Conservation (phyloP, 2,797 vertebrate genomes). For the Phoeniculus purpureus region DNA sequence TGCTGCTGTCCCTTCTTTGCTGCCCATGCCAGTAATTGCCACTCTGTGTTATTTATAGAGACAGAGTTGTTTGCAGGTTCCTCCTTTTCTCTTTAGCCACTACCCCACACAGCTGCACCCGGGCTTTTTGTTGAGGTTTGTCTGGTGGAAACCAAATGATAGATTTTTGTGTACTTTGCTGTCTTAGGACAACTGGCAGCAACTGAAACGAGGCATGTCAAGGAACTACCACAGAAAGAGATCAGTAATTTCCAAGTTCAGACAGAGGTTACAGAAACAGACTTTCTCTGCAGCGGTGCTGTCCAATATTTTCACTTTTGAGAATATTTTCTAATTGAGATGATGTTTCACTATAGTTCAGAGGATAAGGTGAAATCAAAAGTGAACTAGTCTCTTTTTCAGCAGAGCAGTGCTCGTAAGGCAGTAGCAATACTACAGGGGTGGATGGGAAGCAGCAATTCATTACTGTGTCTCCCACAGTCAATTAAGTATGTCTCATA, state of each 20-base stretch:
- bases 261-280: slow-evolving; percentile 33
- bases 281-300: not conserved
- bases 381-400: not conserved
- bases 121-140: slow-evolving; percentile 40
- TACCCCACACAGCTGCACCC: not conserved
- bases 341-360: not conserved
- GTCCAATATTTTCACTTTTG: slow-evolving; percentile 18
- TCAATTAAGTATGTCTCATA: slow-evolving; percentile 36
- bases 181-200: slow-evolving; percentile 4
- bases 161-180: slow-evolving; percentile 15
- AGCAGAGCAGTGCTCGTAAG: not conserved
- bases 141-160: slow-evolving; percentile 29
- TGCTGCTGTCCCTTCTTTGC: not conserved
- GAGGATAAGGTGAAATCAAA: slow-evolving; percentile 12
- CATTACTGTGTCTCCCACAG: slow-evolving; percentile 3
- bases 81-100: not conserved
- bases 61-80: not conserved
- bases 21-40: slow-evolving; percentile 6
- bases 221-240: slow-evolving; percentile 43
- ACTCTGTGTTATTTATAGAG: slow-evolving; percentile 39
- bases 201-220: slow-evolving; percentile 34
- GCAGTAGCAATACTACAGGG: not conserved
- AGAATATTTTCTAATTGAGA: slow-evolving; percentile 8
- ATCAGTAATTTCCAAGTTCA: slow-evolving; percentile 52
- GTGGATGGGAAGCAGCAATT: slow-evolving; percentile 21